Evolutionary conservation across 2,797 vertebrate species (phyloP), one percentile per base, ranked within the genome.

Genomic region (Neosilurus hyrtlii): DNA sequence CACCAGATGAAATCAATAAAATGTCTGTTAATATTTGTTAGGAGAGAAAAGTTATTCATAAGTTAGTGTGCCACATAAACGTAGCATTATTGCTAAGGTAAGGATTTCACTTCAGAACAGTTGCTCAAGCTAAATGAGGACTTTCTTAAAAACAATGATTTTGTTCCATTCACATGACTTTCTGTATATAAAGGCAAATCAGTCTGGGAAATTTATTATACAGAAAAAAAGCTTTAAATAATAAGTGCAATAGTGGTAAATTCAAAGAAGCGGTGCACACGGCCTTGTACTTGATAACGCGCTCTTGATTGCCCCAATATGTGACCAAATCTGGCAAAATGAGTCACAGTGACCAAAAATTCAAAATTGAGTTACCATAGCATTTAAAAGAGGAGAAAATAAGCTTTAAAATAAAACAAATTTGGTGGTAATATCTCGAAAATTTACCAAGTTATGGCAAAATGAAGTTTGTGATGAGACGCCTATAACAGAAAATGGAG

Each of bases 271-370:
- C 85, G 87, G 93, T 87, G 78, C 91, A 92, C 93, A 89, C 89
- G 91, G 89, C 80, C 89, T 89, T 91, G 91, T 91, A 88, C 89
- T 87, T 87, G 76, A 94, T 89, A 90, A 93, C 91, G 91, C 90
- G 92, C 89, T 93, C 92, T 89, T 93, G 90, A 96, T 93, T 71
- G 66, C 22, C 30, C 30, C 30, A 30, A 30, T 30, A 30, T 30
- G 30, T 30, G 30, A n/a, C n/a, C n/a, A n/a, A n/a, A n/a, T n/a
- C n/a, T n/a, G n/a, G n/a, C n/a, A n/a, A n/a, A n/a, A n/a, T n/a
- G n/a, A n/a, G n/a, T n/a, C n/a, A n/a, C n/a, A n/a, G n/a, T n/a
- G n/a, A n/a, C n/a, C n/a, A n/a, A n/a, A n/a, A n/a, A n/a, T n/a
- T n/a, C n/a, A n/a, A n/a, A n/a, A n/a, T n/a, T n/a, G n/a, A n/a